phyloP scores from a whole-genome alignment of 2,113 vertebrate genomes.

The Nothoprocta perdicaria region DNA sequence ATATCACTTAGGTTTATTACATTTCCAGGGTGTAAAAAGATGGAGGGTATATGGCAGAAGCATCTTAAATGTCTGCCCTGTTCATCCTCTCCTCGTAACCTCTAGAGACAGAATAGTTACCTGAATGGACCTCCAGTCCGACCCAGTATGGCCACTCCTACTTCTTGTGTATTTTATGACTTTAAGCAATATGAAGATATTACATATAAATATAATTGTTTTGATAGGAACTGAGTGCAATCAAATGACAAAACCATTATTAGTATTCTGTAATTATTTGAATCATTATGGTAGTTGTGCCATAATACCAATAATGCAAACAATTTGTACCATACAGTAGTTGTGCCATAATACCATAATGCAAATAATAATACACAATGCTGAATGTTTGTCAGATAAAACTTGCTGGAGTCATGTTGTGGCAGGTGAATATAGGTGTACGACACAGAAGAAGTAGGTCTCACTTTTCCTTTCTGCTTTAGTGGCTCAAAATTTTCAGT shows the following conservation, averaged over 20 bases:
- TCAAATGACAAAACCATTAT: neutral
- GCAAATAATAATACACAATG: neutral
- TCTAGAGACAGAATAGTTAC: neutral
- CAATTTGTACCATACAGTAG: neutral
- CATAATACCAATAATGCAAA: neutral
- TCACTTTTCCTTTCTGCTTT: neutral
- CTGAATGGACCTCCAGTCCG: neutral
- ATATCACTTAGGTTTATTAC: neutral
- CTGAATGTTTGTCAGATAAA: neutral
- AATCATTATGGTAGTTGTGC: neutral
- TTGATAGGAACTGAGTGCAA: neutral
- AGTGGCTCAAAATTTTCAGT: neutral
- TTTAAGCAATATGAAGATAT: neutral
- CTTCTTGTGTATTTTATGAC: neutral
- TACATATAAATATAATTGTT: no score
- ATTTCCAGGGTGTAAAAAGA: neutral
- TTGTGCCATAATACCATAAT: neutral
- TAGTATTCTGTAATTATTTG: neutral
- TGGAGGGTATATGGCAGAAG: neutral
- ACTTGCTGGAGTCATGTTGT: neutral
- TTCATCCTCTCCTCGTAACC: neutral
- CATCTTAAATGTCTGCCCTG: neutral
- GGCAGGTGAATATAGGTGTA: neutral
- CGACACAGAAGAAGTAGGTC: neutral
- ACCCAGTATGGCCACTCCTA: neutral